Percentiles rank a stretch among this genome's conserved stretches.
Evolutionary conservation across 30 jellyfish, hydroid and myxozoan species (phyloP).

Genomic region (Cassiopea andromeda): DNA sequence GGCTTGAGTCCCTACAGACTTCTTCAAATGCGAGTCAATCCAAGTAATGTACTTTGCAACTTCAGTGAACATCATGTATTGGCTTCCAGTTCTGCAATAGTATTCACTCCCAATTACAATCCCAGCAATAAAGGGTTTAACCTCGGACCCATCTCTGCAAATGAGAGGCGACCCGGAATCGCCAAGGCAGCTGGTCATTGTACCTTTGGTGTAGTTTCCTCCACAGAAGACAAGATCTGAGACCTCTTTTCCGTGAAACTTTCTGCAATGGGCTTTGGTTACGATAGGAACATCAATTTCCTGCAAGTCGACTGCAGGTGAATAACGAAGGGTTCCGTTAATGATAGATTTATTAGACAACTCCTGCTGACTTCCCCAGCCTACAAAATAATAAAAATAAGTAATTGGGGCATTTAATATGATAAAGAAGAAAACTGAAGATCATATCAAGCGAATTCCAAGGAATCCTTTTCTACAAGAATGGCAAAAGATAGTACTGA

Average conservation of each 20-base stretch:
- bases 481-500: no score
- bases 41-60: constrained; percentile 58
- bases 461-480: no score
- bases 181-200: constrained; percentile 62
- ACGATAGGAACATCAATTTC: constrained; percentile 62
- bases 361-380: constrained; percentile 66
- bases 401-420: no score
- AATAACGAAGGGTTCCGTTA: constrained; percentile 4
- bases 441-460: no score
- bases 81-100: constrained; percentile 48
- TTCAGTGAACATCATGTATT: constrained; percentile 58
- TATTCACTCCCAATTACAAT: constrained; percentile 57
- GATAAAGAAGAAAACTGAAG: no score
- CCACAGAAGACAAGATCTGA: constrained; percentile 60
- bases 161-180: constrained; percentile 79
- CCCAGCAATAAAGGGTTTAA: constrained; percentile 41
- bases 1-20: no score
- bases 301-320: constrained; percentile 28
- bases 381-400: neutral
- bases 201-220: constrained; percentile 11
- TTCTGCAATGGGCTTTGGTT: constrained; percentile 35
- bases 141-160: constrained; percentile 3
- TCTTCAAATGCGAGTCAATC: constrained; percentile 13
- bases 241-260: constrained; percentile 26
- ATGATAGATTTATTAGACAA: neutral